Evolutionary conservation across 2,797 vertebrate species (phyloP).

Genomic region (Pseudomugil tenellus): DNA sequence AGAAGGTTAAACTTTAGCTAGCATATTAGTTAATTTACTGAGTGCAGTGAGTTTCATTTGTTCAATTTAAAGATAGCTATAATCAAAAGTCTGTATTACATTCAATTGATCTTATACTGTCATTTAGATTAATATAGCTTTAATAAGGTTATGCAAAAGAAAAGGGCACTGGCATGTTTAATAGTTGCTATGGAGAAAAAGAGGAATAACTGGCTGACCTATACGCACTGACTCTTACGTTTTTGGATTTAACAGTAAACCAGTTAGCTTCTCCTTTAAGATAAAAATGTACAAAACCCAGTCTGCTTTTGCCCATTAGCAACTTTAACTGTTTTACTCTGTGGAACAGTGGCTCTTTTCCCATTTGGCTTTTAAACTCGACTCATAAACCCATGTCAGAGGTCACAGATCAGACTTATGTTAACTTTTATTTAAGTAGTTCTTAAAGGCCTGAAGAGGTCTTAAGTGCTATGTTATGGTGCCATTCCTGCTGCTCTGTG

Average conservation of each 20-base stretch:
- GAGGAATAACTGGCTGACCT: slow-evolving; percentile 8
- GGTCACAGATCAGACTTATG: slow-evolving; percentile 1
- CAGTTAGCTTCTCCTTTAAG: neutral
- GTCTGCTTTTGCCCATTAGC: slow-evolving; percentile 7
- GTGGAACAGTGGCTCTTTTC: neutral
- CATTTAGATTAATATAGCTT: neutral
- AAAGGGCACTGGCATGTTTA: neutral
- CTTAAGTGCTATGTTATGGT: neutral
- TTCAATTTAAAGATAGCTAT: neutral
- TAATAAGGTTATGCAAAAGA: neutral
- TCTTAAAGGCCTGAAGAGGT: neutral
- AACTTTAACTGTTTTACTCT: slow-evolving; percentile 5
- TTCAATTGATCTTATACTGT: neutral
- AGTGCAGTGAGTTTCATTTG: neutral
- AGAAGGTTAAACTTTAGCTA: neutral
- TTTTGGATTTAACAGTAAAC: neutral
- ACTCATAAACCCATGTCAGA: slow-evolving; percentile 9
- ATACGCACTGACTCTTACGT: neutral
- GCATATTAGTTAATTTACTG: neutral
- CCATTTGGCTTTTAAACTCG: slow-evolving; percentile 7
- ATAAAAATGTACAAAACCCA: neutral
- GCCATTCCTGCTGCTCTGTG: neutral
- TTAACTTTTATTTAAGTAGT: neutral
- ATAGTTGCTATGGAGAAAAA: slow-evolving; percentile 15
- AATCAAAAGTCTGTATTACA: neutral